Base-by-base conservation (phyloP, 2,888 invertebrate genomes). In the Marronus borbonicus region DNA sequence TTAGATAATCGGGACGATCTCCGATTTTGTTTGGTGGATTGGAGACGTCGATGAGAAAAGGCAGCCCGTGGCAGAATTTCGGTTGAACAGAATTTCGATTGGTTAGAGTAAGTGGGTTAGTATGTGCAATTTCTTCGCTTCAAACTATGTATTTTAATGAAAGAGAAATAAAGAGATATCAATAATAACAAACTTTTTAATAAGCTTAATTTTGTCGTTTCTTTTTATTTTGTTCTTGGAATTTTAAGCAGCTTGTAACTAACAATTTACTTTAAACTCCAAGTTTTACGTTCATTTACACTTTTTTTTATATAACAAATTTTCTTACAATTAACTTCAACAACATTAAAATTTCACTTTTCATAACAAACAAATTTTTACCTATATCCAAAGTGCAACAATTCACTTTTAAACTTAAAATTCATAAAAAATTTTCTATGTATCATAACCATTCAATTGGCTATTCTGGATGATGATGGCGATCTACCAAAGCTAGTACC, bases 1-100 rank as follows among this genome's bases (percentile, higher is more conserved):
- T 66, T 66, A 66, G 39, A 49, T 66, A 20, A 44, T n/a, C 66
- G 17, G 17, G 31, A 66, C 44, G 49, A 66, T 66, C 44, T 17
- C 44, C 44, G 44, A 44, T 66, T 66, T 66, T 24, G 24, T 24
- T 20, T 66, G 66, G 39, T 10, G n/a, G 44, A 66, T 66, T 66
- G 66, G 66, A 66, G 20, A 17, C 8, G 20, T 10, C 24, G 28
- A 5, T 24, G 60, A 60, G 60, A 60, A 60, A 60, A 20, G 28
- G 28, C 60, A n/a, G 60, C 60, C 24, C 28, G 28, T 24, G 17
- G 52, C 17, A 5, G n/a, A 52, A 20, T 60, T 60, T 28, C 20
- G 1, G 3, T 60, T 20, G 20, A 24, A 12, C 20, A 20, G 12
- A 24, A 28, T 20, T 24, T 60, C 12, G 24, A 60, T 60, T 28